Evolutionary conservation across 1,140 invertebrate species (phyloP).

Genomic region (Watersipora subatra): DNA sequence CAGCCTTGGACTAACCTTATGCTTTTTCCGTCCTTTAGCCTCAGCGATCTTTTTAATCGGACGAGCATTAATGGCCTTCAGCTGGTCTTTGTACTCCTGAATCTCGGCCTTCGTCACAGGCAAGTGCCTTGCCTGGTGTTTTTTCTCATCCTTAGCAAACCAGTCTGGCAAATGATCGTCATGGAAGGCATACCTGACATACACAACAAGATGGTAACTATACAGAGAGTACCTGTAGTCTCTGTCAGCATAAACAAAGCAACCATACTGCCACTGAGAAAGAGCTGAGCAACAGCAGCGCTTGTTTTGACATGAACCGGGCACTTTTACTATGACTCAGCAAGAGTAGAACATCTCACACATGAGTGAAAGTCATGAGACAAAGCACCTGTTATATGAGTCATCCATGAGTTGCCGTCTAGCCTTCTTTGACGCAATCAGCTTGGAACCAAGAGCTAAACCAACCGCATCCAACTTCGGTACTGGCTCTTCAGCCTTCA

Average conservation of each 20-base stretch:
- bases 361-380: no score
- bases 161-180: constrained; percentile 84
- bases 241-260: no score
- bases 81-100: constrained; percentile 43
- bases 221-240: no score
- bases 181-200: constrained; percentile 44
- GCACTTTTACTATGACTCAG: no score
- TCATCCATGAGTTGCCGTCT: constrained; percentile 35
- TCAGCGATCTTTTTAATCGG: constrained; percentile 97
- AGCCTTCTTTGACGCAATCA: constrained; percentile 32
- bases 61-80: constrained; percentile 76
- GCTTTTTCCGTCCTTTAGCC: constrained; percentile 94
- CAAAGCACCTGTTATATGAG: constrained; percentile 35
- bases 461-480: constrained; percentile 68
- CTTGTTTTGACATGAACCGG: no score
- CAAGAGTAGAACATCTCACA: no score
- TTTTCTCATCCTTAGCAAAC: constrained; percentile 87
- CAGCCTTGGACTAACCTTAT: constrained; percentile 47
- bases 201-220: constrained; percentile 7
- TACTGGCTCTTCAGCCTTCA: neutral
- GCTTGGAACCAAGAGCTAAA: constrained; percentile 43
- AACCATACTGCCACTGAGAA: no score
- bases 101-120: constrained; percentile 59
- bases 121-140: constrained; percentile 65
- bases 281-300: no score